Evolutionary conservation across 2,113 vertebrate genomes (phyloP).

Genomic region (Hirundichthys speculiger): DNA sequence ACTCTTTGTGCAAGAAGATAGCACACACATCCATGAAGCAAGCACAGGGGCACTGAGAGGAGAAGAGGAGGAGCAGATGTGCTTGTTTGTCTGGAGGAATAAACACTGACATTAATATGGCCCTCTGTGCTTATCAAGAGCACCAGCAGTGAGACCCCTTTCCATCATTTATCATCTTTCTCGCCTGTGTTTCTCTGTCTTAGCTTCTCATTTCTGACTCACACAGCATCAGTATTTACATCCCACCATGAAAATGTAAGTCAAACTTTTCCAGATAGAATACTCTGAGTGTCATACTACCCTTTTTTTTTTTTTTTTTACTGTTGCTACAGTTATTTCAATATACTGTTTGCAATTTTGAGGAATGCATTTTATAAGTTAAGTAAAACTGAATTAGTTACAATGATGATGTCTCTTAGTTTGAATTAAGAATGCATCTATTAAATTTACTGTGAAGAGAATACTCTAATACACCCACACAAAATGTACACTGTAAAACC

Average conservation of each 20-base stretch:
- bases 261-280: conserved; percentile 20
- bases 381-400: background rate
- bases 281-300: conserved; percentile 6
- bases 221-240: conserved; percentile 46
- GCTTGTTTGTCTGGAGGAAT: conserved; percentile 51
- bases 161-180: conserved; percentile 47
- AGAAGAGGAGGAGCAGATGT: conserved; percentile 44
- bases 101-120: conserved; percentile 53
- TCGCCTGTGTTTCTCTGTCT: conserved; percentile 32
- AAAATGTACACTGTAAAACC: no score
- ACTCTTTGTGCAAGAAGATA: conserved; percentile 44
- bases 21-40: conserved; percentile 38
- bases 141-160: conserved; percentile 40
- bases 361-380: background rate
- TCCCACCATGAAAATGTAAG: conserved; percentile 10
- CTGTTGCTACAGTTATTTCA: no score
- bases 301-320: no score
- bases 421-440: background rate
- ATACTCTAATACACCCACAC: no score
- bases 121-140: conserved; percentile 62
- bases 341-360: background rate
- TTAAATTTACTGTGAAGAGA: background rate
- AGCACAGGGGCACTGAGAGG: conserved; percentile 15
- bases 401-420: background rate
- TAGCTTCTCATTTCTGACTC: conserved; percentile 14